These are phyloP conservation scores for Perognathus longimembris DNA, from an alignment of 2,113 vertebrate species.

Conservation along the genomic window DNA sequence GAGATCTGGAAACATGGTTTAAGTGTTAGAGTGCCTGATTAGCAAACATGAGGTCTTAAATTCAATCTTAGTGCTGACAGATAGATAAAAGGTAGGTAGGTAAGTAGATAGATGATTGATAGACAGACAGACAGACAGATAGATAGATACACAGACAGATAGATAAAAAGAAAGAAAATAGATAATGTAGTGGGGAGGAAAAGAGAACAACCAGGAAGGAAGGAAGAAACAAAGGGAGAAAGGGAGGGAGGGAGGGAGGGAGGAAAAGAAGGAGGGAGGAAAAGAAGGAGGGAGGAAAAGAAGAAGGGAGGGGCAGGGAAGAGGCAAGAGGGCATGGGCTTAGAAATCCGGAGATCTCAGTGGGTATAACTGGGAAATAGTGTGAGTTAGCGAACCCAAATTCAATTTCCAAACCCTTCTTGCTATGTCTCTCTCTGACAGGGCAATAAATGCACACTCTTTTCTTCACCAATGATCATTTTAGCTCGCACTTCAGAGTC, in stretches of 20 bases:
- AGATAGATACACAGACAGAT: no score
- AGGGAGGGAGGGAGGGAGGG: background rate
- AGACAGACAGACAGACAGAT: no score
- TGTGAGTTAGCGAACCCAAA: background rate
- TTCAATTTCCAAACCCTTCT: background rate
- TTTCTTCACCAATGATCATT: background rate
- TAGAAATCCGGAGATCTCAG: background rate
- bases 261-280: background rate
- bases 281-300: background rate
- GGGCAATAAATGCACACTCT: background rate
- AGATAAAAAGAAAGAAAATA: no score
- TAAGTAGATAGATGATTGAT: no score
- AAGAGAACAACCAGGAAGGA: background rate
- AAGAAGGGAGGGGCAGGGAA: rapidly evolving
- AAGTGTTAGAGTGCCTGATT: no score
- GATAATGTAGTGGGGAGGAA: no score
- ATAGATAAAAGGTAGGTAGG: no score
- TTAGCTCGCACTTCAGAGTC: constrained; percentile 45
- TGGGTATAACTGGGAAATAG: background rate
- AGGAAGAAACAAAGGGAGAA: background rate
- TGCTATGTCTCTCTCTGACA: background rate
- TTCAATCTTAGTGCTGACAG: no score
- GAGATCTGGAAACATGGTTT: no score
- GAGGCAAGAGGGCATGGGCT: background rate
- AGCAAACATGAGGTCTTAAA: no score